phyloP scores from a whole-genome alignment of 1,140 invertebrate genomes.

The Cecropterus lyciades region DNA sequence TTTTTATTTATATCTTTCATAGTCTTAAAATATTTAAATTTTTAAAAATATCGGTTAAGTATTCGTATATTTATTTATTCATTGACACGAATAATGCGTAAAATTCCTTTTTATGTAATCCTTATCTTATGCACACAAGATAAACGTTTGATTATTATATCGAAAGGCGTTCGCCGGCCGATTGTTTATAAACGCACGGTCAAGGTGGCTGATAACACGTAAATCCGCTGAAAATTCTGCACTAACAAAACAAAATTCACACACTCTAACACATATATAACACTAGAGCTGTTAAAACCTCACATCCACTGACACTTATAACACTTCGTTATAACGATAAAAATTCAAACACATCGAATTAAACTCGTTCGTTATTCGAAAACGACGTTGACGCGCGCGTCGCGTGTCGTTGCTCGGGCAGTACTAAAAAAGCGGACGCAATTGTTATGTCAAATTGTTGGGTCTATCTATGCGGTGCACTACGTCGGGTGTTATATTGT shows the following conservation, averaged over 20 bases:
- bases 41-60: too few species aligned
- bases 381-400: slow-evolving; percentile 49
- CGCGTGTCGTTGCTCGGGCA: slow-evolving; percentile 57
- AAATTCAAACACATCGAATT: slow-evolving; percentile 42
- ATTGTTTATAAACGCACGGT: slow-evolving; percentile 19
- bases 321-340: slow-evolving; percentile 38
- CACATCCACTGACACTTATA: slow-evolving; percentile 50
- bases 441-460: slow-evolving; percentile 16
- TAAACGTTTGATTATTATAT: not conserved
- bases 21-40: too few species aligned
- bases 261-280: not conserved
- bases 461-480: slow-evolving; percentile 8
- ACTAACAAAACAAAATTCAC: not conserved
- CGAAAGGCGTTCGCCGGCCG: not conserved
- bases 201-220: slow-evolving; percentile 15
- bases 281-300: slow-evolving; percentile 42
- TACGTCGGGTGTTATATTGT: not conserved
- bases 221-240: slow-evolving; percentile 5
- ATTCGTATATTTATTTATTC: too few species aligned
- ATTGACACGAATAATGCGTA: too few species aligned
- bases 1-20: too few species aligned
- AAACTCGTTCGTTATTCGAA: slow-evolving; percentile 50
- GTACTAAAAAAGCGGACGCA: slow-evolving; percentile 57
- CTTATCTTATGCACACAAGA: slow-evolving; percentile 5
- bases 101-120: not conserved